These are phyloP conservation scores for Morphnarchus princeps DNA, from an alignment of 2,113 vertebrate species.

Conservation along the genomic window DNA sequence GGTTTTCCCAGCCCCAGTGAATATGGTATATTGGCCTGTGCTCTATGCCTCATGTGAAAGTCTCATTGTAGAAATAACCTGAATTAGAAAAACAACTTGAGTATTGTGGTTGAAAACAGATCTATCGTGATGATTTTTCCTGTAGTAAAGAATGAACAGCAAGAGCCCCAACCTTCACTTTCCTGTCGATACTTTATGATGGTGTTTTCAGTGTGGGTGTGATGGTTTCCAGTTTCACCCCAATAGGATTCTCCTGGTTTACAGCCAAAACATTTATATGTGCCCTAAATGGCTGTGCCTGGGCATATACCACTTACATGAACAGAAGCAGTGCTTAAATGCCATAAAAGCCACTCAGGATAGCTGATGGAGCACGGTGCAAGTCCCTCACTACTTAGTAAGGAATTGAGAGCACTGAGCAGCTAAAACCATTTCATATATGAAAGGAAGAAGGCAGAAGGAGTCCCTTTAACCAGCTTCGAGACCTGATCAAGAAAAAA, in stretches of 20 bases:
- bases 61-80: conserved; percentile 58
- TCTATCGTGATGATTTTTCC: conserved; percentile 45
- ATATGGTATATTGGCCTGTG: not conserved
- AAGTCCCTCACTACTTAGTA: not conserved
- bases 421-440: not conserved
- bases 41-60: not conserved
- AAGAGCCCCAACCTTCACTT: not conserved
- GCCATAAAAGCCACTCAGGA: not conserved
- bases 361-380: not conserved
- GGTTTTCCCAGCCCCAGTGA: conserved; percentile 54
- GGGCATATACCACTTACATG: not conserved
- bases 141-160: conserved; percentile 40
- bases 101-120: conserved; percentile 57
- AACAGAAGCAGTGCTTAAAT: not conserved
- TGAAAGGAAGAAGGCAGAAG: not conserved
- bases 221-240: conserved; percentile 10
- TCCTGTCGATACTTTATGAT: not conserved
- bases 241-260: conserved; percentile 28
- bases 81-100: conserved; percentile 51
- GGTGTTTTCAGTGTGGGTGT: not conserved
- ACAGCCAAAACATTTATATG: not conserved
- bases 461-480: not conserved
- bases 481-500: not conserved
- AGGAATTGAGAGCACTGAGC: not conserved
- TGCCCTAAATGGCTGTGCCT: not conserved